These are phyloP conservation scores for Heliopora coerulea DNA, from an alignment of 92 coral and sea anemone species.

Conservation along the genomic window DNA sequence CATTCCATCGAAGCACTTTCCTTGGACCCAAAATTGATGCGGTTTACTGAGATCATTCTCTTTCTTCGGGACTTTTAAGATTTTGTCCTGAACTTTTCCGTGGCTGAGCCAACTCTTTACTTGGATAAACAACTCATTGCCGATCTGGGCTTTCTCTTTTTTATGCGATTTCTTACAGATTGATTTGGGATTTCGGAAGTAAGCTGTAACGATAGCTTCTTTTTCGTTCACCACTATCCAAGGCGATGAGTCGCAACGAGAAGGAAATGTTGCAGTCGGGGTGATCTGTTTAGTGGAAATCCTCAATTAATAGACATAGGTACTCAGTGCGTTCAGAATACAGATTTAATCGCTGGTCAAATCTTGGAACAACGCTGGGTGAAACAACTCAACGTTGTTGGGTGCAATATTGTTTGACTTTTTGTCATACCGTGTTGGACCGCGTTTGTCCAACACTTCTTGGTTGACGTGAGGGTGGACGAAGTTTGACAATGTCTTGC, in stretches of 20 bases:
- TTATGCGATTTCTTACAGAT: constrained; percentile 49
- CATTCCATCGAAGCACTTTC: constrained; percentile 69
- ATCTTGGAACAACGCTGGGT: too few relatives aligned
- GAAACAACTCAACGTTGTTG: too few relatives aligned
- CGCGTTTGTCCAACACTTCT: too few relatives aligned
- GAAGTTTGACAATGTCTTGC: too few relatives aligned
- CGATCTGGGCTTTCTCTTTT: not conserved
- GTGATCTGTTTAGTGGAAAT: constrained; percentile 1
- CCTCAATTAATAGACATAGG: too few relatives aligned
- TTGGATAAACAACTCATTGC: constrained; percentile 41
- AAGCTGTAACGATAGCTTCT: constrained; percentile 62
- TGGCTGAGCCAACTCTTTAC: constrained; percentile 38
- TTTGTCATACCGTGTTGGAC: too few relatives aligned
- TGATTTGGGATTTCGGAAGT: constrained; percentile 66
- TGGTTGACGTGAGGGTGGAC: too few relatives aligned
- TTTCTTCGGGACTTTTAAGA: constrained; percentile 46
- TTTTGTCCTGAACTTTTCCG: constrained; percentile 2
- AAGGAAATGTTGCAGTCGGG: constrained; percentile 45
- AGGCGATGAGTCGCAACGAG: constrained; percentile 57
- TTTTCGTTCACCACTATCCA: constrained; percentile 61
- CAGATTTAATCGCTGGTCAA: too few relatives aligned
- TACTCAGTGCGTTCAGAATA: too few relatives aligned
- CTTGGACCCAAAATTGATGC: constrained; percentile 75
- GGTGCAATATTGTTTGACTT: too few relatives aligned
- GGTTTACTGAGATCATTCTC: constrained; percentile 1